These are phyloP conservation scores for Caracal caracal DNA, from an alignment of 2,113 vertebrate genomes.

Conservation along the genomic window DNA sequence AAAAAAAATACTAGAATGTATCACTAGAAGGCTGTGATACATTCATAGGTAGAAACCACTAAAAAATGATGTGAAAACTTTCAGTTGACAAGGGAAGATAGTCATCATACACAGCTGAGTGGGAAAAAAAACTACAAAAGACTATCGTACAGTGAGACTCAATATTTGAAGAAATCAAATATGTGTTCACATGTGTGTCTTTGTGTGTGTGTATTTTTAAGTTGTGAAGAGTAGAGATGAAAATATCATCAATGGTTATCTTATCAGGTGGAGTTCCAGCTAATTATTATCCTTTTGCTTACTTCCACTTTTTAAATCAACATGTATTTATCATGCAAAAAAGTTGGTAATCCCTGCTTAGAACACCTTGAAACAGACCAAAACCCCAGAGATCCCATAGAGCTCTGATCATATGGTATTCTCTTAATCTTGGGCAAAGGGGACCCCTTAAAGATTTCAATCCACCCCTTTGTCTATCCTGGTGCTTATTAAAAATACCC, in stretches of 20 bases:
- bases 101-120: background rate
- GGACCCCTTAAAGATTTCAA: too few species aligned
- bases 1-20: background rate
- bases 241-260: background rate
- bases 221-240: background rate
- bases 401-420: too few species aligned
- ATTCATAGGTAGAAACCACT: background rate
- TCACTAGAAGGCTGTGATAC: too few species aligned
- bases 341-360: background rate
- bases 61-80: background rate
- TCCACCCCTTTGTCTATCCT: background rate
- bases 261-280: background rate
- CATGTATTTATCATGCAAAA: background rate
- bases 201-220: background rate
- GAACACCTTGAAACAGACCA: background rate
- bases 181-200: background rate
- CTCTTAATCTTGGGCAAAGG: background rate
- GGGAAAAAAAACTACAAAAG: background rate
- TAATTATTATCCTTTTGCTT: background rate
- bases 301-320: background rate
- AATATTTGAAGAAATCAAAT: background rate
- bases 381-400: background rate
- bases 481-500: background rate
- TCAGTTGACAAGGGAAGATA: background rate
- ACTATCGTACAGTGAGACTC: background rate